Percentiles rank a stretch among this genome's conserved stretches.
Conservation (phyloP, 1,140 invertebrate species). For the Papilio helenus region DNA sequence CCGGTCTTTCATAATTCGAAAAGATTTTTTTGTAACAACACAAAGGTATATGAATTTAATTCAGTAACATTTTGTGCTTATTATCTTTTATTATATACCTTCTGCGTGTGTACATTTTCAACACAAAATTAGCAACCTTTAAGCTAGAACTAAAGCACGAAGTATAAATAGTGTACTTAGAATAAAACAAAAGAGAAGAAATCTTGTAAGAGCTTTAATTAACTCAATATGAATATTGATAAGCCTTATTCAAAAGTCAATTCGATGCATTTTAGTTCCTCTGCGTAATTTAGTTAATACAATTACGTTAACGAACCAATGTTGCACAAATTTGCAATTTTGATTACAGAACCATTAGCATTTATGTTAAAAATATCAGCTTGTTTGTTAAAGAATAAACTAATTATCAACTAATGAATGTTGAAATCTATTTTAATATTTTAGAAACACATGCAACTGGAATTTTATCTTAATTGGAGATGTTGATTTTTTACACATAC, state of each 20-base stretch:
- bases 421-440: neutral
- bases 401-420: neutral
- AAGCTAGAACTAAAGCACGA: neutral
- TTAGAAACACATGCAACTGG: neutral
- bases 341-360: constrained; percentile 49
- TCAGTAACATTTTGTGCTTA: neutral
- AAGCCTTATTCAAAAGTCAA: constrained; percentile 40
- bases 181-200: constrained; percentile 12
- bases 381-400: constrained; percentile 17
- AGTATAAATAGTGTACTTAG: neutral
- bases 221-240: neutral
- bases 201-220: constrained; percentile 16
- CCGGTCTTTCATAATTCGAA: constrained; percentile 33
- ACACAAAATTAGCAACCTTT: neutral
- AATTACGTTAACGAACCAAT: constrained; percentile 50
- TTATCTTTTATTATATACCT: neutral
- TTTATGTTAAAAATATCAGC: constrained; percentile 27
- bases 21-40: constrained; percentile 29
- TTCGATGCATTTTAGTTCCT: constrained; percentile 41
- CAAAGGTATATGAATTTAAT: constrained; percentile 20
- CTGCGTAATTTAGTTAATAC: constrained; percentile 44
- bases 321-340: constrained; percentile 54
- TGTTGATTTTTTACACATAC: neutral
- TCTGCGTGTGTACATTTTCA: neutral
- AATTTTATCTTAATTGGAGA: neutral